phyloP scores from a whole-genome alignment of 1,140 invertebrate species.

The Asbolus verrucosus region DNA sequence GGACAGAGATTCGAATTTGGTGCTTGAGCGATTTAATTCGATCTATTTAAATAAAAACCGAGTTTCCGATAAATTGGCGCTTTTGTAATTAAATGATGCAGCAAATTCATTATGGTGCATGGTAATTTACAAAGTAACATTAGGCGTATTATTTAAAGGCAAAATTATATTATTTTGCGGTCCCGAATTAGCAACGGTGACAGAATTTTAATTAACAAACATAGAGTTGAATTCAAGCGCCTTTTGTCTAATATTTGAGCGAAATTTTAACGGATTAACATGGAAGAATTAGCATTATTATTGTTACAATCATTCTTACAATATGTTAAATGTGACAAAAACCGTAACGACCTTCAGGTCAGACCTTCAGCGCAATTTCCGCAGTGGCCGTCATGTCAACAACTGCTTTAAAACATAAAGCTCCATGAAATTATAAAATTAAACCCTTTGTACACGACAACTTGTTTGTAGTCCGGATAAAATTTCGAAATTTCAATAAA shows the following conservation, averaged over 20 bases:
- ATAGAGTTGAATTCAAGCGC: background rate
- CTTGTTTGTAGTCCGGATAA: constrained; percentile 2
- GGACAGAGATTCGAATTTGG: too few relatives aligned
- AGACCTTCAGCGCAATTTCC: background rate
- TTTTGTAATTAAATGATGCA: too few relatives aligned
- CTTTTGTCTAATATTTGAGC: constrained; percentile 6
- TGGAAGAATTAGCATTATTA: constrained; percentile 16
- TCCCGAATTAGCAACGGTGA: background rate
- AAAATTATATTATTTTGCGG: constrained; percentile 2
- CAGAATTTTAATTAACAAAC: constrained; percentile 20
- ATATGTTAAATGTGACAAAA: background rate
- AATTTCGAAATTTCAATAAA: background rate
- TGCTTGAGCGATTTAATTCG: too few relatives aligned
- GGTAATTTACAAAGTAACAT: too few relatives aligned
- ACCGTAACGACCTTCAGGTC: constrained; percentile 10
- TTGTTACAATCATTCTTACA: constrained; percentile 14
- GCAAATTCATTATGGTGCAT: background rate
- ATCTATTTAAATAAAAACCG: too few relatives aligned
- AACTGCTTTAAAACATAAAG: constrained; percentile 6
- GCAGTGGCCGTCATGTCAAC: constrained; percentile 7
- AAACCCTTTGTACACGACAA: constrained; percentile 20
- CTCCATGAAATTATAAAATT: constrained; percentile 13
- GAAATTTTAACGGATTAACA: constrained; percentile 1
- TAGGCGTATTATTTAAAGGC: too few relatives aligned
- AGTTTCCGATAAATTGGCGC: too few relatives aligned